phyloP scores from a whole-genome alignment of 1,140 invertebrate genomes.

The Gyrodactylus salaris region DNA sequence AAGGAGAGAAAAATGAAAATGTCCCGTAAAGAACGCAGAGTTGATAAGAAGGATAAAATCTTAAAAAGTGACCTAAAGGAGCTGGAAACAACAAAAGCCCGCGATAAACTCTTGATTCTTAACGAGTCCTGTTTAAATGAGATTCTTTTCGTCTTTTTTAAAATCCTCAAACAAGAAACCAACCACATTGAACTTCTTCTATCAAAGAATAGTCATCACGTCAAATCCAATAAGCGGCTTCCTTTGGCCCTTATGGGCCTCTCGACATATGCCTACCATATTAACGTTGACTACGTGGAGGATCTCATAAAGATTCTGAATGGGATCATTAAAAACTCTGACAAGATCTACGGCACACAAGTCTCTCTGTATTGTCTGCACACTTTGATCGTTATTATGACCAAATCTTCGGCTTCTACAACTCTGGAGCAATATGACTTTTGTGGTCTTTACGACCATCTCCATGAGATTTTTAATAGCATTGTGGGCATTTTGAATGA shows the following conservation, averaged over 20 bases:
- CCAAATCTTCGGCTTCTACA: neutral
- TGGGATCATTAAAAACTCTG: neutral
- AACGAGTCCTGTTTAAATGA: neutral
- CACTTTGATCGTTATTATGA: neutral
- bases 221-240: neutral
- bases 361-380: neutral
- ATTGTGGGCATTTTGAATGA: neutral
- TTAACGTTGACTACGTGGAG: neutral
- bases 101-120: neutral
- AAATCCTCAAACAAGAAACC: neutral
- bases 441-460: neutral
- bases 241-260: neutral
- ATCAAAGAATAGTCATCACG: neutral
- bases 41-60: neutral
- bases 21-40: neutral
- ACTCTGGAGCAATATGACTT: neutral
- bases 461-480: neutral
- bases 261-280: neutral
- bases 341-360: neutral
- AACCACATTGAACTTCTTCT: neutral
- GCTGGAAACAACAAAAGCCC: neutral
- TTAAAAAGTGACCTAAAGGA: neutral
- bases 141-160: neutral
- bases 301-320: neutral
- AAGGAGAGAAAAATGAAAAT: neutral